Percentiles rank a stretch among this genome's conserved stretches.
Evolutionary conservation across 2,797 vertebrate genomes (phyloP).

Genomic region (Chelonia mydas): DNA sequence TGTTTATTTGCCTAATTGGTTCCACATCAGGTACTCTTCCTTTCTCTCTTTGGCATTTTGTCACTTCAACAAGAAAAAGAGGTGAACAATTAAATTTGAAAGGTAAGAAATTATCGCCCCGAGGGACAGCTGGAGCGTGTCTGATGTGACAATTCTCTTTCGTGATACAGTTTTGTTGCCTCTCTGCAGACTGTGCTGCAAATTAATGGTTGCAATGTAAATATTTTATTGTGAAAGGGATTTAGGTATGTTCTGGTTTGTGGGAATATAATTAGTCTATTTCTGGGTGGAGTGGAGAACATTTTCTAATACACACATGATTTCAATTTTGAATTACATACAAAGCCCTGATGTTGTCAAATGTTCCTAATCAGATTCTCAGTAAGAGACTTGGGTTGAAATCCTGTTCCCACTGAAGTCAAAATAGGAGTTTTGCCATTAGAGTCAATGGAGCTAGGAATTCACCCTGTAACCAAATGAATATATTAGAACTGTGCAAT

Average conservation of each 20-base stretch:
- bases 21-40: constrained; percentile 69
- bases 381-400: not conserved
- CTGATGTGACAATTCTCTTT: constrained; percentile 54
- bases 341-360: accelerated
- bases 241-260: not conserved
- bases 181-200: not conserved
- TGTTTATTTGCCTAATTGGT: constrained; percentile 78
- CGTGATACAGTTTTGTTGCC: not conserved
- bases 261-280: constrained; percentile 11
- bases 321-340: not conserved
- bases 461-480: not conserved
- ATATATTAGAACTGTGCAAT: not conserved
- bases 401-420: not conserved
- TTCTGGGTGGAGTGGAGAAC: not conserved
- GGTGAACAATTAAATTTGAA: constrained; percentile 58
- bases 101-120: constrained; percentile 50
- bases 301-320: accelerated
- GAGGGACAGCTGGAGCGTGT: constrained; percentile 38
- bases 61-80: constrained; percentile 54
- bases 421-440: not conserved
- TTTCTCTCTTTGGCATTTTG: constrained; percentile 61
- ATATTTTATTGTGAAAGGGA: not conserved
- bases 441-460: accelerated
- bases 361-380: not conserved
- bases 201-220: not conserved